These are phyloP conservation scores for Scomber scombrus DNA, from an alignment of 2,113 vertebrate species.

Conservation along the genomic window DNA sequence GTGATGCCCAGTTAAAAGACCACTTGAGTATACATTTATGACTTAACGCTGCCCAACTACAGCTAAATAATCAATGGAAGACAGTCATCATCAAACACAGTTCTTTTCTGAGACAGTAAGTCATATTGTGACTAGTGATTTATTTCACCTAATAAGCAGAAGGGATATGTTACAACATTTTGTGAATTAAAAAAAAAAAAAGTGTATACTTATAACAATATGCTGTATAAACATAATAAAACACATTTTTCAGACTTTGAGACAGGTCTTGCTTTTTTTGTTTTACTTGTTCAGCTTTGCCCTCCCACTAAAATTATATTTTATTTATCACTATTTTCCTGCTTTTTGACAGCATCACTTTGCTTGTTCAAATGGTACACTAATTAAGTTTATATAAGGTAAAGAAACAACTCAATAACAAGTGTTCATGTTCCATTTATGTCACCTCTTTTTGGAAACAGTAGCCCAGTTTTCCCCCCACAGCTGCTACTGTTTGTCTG, in stretches of 20 bases:
- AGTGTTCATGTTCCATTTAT: no score
- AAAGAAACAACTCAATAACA: no score
- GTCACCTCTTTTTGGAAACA: not conserved
- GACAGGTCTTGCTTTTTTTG: not conserved
- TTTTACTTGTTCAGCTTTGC: not conserved
- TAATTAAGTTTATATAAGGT: no score
- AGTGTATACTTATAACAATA: constrained; percentile 86
- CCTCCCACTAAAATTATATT: no score
- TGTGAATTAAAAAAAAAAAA: constrained; percentile 76
- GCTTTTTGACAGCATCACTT: no score
- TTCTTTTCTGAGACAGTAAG: constrained; percentile 44
- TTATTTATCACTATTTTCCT: no score
- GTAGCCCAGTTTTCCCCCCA: not conserved
- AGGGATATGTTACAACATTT: constrained; percentile 78
- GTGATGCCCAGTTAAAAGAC: constrained; percentile 42
- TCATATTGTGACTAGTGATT: constrained; percentile 75
- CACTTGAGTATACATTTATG: constrained; percentile 44
- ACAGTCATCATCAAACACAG: constrained; percentile 26
- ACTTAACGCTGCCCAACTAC: constrained; percentile 32
- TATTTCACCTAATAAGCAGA: constrained; percentile 77
- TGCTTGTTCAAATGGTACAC: no score
- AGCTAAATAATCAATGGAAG: constrained; percentile 43
- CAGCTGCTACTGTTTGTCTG: not conserved
- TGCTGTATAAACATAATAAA: constrained; percentile 87
- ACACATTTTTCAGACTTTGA: constrained; percentile 85